Evolutionary conservation across 1,140 invertebrate species (phyloP), one percentile per base, ranked within the genome.

Genomic region (Metaphire vulgaris): DNA sequence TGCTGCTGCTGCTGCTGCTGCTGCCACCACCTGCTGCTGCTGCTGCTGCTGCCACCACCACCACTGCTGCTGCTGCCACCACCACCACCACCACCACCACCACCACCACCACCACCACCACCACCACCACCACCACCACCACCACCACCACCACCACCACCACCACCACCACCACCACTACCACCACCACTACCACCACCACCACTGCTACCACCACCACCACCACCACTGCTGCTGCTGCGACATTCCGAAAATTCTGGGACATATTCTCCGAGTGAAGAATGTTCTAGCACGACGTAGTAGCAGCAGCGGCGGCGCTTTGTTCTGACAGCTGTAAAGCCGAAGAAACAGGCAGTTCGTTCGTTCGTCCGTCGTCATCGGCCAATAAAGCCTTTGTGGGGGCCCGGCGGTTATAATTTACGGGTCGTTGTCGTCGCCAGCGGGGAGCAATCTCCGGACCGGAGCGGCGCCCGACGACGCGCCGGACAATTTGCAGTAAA

Each of bases 401-500:
- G 41, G 41, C 41, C 6, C 41, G 41, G 41, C 41, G 21, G 41
- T 21, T 21, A 56, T 56, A 21, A 21, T 56, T 12, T 56, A 56
- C 21, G 41, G 41, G 41, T 21, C 41, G 41, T n/a, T n/a, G n/a
- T n/a, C n/a, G n/a, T n/a, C 41, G 41, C 21, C 41, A 56, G 41
- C 21, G 6, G 41, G 41, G 41, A 56, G 41, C 41, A 56, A 56
- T 56, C 41, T 12, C 6, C 41, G 41, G 6, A 56, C 6, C 6
- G 6, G 41, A 56, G 41, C 21, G 41, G 21, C 6, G 21, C 41
- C n/a, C n/a, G n/a, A n/a, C n/a, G n/a, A n/a, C n/a, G n/a, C n/a
- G n/a, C n/a, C n/a, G n/a, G n/a, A n/a, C 41, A 56, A 56, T 56
- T 56, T 56, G 41, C 41, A 56, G 41, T 56, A 56, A 56, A n/a